Evolutionary conservation across 2,113 vertebrate species (phyloP).

Genomic region (Oriolus oriolus): DNA sequence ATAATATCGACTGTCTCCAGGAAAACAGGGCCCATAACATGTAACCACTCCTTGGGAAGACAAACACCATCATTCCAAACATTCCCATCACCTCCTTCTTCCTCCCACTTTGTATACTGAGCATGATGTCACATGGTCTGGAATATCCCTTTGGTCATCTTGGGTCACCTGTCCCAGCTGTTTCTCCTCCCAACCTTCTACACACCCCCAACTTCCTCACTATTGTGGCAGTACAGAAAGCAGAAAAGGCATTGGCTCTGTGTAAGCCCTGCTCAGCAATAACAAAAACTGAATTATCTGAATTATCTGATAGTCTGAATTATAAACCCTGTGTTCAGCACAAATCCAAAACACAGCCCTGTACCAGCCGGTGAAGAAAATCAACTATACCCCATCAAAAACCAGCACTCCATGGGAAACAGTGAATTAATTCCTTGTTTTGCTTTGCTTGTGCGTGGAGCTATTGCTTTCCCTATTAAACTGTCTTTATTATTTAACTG

Average conservation of each 20-base stretch:
- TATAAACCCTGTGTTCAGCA: not conserved
- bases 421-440: not conserved
- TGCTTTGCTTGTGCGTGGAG: not conserved
- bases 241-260: not conserved
- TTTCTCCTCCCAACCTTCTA: not conserved
- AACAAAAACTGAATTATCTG: no score
- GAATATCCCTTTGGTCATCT: not conserved
- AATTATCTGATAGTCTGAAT: no score
- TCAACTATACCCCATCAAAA: not conserved
- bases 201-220: fast-evolving
- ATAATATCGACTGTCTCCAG: not conserved
- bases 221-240: fast-evolving
- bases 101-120: not conserved
- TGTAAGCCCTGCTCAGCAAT: not conserved
- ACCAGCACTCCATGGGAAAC: not conserved
- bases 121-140: not conserved
- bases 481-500: not conserved
- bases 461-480: not conserved
- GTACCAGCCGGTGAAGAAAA: not conserved
- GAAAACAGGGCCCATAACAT: no score
- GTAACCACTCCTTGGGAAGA: not conserved
- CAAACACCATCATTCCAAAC: not conserved
- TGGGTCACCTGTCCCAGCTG: not conserved
- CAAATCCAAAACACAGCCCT: not conserved
- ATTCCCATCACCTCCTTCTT: fast-evolving